These are phyloP conservation scores for Brachionus sp. DNA, from an alignment of 1,140 invertebrate genomes.

Conservation along the genomic window DNA sequence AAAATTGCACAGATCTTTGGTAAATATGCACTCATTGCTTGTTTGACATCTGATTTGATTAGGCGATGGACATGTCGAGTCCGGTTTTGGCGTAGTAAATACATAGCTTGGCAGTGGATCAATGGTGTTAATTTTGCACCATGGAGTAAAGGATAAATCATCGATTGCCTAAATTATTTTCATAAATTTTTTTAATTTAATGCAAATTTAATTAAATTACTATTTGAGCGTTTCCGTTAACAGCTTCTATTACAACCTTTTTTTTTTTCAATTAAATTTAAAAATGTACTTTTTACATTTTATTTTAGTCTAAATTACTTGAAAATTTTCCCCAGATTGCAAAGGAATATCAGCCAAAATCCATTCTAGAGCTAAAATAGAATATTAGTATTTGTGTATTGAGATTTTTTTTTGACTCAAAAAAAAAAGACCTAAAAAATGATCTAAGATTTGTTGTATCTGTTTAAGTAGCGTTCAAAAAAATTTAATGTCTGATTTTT, in stretches of 20 bases:
- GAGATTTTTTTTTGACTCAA: background rate
- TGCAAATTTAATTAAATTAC: background rate
- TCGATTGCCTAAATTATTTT: slow-evolving; percentile 50
- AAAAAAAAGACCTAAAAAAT: background rate
- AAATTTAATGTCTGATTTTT: background rate
- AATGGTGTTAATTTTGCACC: slow-evolving; percentile 31
- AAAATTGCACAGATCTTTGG: slow-evolving; percentile 53
- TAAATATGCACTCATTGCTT: slow-evolving; percentile 48
- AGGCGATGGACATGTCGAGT: background rate
- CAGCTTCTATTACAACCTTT: background rate
- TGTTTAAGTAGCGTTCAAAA: background rate
- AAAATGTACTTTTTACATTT: background rate
- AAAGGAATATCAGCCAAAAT: slow-evolving; percentile 1
- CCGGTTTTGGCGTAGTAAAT: slow-evolving; percentile 10
- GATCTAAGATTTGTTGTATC: background rate
- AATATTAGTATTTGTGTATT: background rate
- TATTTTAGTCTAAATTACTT: background rate
- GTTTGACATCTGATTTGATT: slow-evolving; percentile 11
- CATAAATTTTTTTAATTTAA: background rate
- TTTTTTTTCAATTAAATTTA: background rate
- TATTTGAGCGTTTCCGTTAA: slow-evolving; percentile 2
- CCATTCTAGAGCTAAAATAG: slow-evolving; percentile 23
- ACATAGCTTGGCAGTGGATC: background rate
- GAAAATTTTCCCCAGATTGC: slow-evolving; percentile 9
- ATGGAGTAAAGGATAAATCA: slow-evolving; percentile 55